Conservation (phyloP, 2,797 vertebrate species). For the Hemitrygon akajei region DNA sequence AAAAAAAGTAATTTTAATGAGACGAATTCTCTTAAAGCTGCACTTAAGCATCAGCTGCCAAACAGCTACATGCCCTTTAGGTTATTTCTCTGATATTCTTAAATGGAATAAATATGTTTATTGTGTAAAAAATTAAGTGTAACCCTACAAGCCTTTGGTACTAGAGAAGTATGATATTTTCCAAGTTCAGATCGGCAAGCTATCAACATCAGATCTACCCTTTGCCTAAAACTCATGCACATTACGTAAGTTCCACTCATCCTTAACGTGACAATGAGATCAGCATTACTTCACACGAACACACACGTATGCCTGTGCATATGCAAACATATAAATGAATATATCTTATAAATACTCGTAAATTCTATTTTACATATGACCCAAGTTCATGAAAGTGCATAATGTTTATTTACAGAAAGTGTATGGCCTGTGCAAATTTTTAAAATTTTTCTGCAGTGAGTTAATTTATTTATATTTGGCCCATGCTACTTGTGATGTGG, state of each 20-base stretch:
- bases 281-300: neutral
- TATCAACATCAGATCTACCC: neutral
- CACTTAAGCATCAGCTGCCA: neutral
- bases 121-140: neutral
- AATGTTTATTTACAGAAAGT: neutral
- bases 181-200: neutral
- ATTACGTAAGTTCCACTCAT: slow-evolving; percentile 13
- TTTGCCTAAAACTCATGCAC: neutral
- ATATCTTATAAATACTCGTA: neutral
- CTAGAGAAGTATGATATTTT: neutral
- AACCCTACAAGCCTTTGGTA: neutral
- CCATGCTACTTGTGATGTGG: neutral
- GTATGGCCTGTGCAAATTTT: neutral
- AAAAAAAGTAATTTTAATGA: neutral
- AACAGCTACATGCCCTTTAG: neutral
- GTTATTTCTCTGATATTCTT: neutral
- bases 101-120: neutral
- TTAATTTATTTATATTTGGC: neutral
- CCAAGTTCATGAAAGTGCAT: neutral
- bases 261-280: slow-evolving; percentile 8
- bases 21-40: neutral
- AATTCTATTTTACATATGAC: neutral
- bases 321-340: neutral
- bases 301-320: no score
- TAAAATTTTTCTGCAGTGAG: neutral